Base-by-base conservation (phyloP, 2,797 vertebrate species). In the Gallinago stenura region DNA sequence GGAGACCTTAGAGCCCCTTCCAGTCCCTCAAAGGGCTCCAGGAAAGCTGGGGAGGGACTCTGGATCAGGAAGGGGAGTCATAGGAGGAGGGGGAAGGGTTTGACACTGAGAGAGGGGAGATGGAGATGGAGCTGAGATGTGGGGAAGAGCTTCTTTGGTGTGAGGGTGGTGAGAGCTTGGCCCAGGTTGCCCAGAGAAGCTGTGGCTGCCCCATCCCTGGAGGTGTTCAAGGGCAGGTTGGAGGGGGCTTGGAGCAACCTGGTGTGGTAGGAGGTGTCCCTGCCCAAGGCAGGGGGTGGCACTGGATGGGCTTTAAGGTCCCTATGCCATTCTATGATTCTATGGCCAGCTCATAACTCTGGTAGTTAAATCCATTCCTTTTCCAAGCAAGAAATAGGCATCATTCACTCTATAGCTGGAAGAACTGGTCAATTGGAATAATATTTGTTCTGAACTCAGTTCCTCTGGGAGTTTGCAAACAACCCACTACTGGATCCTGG, bases 381-480 rank as follows among this genome's bases (percentile, higher is more conserved):
- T 43, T 65, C 72, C 80, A 62, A 39, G 87, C 54, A 39, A 58
- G 61, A 95, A 92, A 56, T 22, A 35, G 7, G 58, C 45, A 11
- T 3, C 2, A 89, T 56, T 93, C 86, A 72, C 64, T 87, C 88
- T 37, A 3, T 46, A 82, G 53, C 83, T 65, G 77, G 69, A 72
- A 80, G 46, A 61, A 33, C 50, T 30, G 72, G n/a, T 62, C 18
- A 2, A 45, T 82, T 88, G 73, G 79, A 82, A 90, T 90, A 83
- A 86, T 83, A 45, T 65, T 93, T 91, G 72, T 53, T 82, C 91
- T 82, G 80, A 94, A 62, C 58, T 90, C 84, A 24, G 69, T 8
- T 86, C 70, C 89, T 76, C 51, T 7, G 69, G 77, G 96, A 88
- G 20, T 66, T 82, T 66, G 83, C 87, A 70, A 68, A 79, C 48